Percentiles rank a stretch among this genome's conserved stretches.
These are phyloP conservation scores for Agrotis ipsilon DNA, from an alignment of 2,888 invertebrate genomes.

Conservation along the genomic window DNA sequence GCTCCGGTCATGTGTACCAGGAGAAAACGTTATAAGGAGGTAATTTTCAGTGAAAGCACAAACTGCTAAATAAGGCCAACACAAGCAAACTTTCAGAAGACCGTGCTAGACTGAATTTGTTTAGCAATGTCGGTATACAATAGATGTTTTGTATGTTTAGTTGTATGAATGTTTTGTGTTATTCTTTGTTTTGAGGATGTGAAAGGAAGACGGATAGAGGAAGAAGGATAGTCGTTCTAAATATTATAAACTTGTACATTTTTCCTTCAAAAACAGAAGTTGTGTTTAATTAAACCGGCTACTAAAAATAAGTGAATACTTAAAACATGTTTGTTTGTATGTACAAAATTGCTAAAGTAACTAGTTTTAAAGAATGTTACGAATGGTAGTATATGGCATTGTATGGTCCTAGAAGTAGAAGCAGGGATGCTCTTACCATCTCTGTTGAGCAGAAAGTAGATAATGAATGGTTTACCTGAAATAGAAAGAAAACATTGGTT, in stretches of 20 bases:
- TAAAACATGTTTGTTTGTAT: constrained; percentile 36
- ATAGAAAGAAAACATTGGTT: constrained; percentile 31
- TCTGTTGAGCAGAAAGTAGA: not conserved
- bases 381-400: not conserved
- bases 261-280: not conserved
- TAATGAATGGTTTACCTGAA: constrained; percentile 43
- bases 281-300: too few relatives aligned
- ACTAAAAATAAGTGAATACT: constrained; percentile 30
- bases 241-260: not conserved
- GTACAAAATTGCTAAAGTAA: too few relatives aligned
- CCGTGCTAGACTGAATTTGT: not conserved
- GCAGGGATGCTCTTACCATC: not conserved
- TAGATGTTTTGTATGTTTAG: not conserved
- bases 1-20: constrained; percentile 17
- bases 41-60: constrained; percentile 4
- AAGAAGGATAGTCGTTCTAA: too few relatives aligned
- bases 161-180: too few relatives aligned
- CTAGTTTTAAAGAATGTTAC: too few relatives aligned
- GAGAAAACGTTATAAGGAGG: not conserved
- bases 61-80: not conserved
- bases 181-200: not conserved
- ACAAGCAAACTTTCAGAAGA: not conserved
- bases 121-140: not conserved
- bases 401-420: not conserved
- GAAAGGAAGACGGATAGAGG: too few relatives aligned